phyloP scores from a whole-genome alignment of 2,113 vertebrate species.

The Tetrao urogallus region DNA sequence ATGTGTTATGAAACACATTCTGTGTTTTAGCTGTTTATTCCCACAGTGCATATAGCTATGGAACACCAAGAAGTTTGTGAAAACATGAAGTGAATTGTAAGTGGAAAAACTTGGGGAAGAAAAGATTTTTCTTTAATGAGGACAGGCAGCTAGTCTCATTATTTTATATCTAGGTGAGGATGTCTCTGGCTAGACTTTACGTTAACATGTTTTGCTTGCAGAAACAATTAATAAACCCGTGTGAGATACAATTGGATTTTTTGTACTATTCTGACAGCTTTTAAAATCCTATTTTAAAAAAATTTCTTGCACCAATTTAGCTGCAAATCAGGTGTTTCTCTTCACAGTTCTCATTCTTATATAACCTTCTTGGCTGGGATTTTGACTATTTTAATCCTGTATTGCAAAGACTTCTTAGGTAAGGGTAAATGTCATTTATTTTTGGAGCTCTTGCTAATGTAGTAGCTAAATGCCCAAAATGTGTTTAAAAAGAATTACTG shows the following conservation, averaged over 20 bases:
- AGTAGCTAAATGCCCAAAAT: background rate
- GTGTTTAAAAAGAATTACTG: background rate
- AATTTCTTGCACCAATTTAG: slow-evolving; percentile 9
- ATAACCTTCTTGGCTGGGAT: background rate
- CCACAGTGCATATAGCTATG: background rate
- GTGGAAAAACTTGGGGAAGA: background rate
- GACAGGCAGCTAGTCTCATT: background rate
- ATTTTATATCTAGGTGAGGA: background rate
- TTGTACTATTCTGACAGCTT: slow-evolving; percentile 1
- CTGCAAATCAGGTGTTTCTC: background rate
- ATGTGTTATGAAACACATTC: background rate
- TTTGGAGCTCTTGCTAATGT: background rate
- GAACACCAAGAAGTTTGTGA: background rate
- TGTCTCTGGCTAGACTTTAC: slow-evolving; percentile 3
- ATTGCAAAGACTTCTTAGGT: background rate
- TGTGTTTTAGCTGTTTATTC: background rate
- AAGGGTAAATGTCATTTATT: background rate
- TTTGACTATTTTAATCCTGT: background rate
- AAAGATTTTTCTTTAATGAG: background rate
- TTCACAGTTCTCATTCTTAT: background rate
- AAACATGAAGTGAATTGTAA: background rate
- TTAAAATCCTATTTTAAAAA: slow-evolving; percentile 39
- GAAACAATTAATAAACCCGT: slow-evolving; percentile 9
- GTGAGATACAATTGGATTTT: background rate
- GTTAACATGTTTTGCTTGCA: background rate